A percentile compares a stretch with the other conserved stretches of the same genome.
These are phyloP conservation scores for Trematocara variabile DNA, from an alignment of 2,113 vertebrate species.

Conservation along the genomic window DNA sequence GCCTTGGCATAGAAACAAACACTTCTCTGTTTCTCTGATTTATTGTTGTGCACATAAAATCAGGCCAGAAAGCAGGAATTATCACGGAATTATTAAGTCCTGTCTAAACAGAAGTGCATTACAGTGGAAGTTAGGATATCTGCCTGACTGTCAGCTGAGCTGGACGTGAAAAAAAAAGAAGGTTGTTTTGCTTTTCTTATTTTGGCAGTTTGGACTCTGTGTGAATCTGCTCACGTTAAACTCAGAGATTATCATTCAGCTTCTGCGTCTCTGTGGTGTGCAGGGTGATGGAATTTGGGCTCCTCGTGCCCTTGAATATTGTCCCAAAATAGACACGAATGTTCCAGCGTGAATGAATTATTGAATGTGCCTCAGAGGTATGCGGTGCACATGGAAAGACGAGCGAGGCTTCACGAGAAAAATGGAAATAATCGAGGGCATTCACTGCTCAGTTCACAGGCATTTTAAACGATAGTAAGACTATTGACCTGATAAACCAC, in stretches of 20 bases:
- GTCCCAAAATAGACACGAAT: slow-evolving; percentile 60
- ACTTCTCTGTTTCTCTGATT: slow-evolving; percentile 14
- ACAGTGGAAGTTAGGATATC: neutral
- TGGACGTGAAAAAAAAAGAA: neutral
- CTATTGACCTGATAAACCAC: neutral
- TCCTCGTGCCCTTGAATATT: neutral
- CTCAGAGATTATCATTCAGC: neutral
- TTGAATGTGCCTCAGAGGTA: slow-evolving; percentile 52
- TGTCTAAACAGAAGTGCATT: neutral
- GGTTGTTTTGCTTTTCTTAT: neutral
- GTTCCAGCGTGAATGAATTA: slow-evolving; percentile 56
- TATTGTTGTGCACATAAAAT: slow-evolving; percentile 11
- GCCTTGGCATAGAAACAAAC: neutral
- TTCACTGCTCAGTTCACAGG: neutral
- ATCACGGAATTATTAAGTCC: slow-evolving; percentile 10
- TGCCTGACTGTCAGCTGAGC: slow-evolving; percentile 4
- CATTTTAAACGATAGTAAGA: neutral
- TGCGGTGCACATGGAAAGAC: slow-evolving; percentile 11
- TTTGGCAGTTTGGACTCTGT: neutral
- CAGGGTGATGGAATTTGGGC: neutral
- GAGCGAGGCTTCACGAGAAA: slow-evolving; percentile 1
- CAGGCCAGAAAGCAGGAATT: slow-evolving; percentile 1
- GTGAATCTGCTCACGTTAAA: neutral
- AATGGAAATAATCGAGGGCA: neutral
- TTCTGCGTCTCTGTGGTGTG: neutral